phyloP scores from a whole-genome alignment of 2,797 vertebrate genomes.

The Menidia menidia region DNA sequence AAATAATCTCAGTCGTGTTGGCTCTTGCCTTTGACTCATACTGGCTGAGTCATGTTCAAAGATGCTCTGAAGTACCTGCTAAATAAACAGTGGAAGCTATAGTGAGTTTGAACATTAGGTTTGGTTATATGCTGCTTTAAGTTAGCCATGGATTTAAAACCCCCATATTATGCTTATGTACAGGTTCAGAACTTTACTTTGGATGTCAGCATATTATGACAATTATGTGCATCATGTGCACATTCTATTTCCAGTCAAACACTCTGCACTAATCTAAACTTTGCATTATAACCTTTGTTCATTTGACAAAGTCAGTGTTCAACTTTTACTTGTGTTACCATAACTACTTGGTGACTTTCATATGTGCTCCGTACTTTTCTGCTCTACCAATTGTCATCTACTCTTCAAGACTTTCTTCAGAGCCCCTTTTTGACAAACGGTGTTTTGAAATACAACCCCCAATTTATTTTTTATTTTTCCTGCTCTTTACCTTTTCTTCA shows the following conservation, averaged over 20 bases:
- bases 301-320: too few species aligned
- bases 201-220: neutral
- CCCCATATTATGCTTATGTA: neutral
- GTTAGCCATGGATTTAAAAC: constrained; percentile 8
- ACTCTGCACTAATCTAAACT: too few species aligned
- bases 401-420: constrained; percentile 8
- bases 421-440: neutral
- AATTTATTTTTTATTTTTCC: constrained; percentile 43
- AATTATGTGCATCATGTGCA: too few species aligned
- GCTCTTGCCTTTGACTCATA: constrained; percentile 23
- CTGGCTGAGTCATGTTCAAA: constrained; percentile 34
- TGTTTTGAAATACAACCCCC: constrained; percentile 33
- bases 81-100: constrained; percentile 27
- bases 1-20: constrained; percentile 37
- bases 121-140: constrained; percentile 1
- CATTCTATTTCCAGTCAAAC: too few species aligned
- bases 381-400: neutral
- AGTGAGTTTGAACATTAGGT: constrained; percentile 11
- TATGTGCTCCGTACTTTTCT: too few species aligned
- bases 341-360: neutral
- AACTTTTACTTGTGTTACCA: neutral
- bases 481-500: constrained; percentile 24
- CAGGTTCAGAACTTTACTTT: neutral
- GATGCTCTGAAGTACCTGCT: constrained; percentile 20
- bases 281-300: too few species aligned